These are phyloP conservation scores for Pristionchus exspectatus DNA, from an alignment of 2,888 invertebrate species.

Conservation along the genomic window DNA sequence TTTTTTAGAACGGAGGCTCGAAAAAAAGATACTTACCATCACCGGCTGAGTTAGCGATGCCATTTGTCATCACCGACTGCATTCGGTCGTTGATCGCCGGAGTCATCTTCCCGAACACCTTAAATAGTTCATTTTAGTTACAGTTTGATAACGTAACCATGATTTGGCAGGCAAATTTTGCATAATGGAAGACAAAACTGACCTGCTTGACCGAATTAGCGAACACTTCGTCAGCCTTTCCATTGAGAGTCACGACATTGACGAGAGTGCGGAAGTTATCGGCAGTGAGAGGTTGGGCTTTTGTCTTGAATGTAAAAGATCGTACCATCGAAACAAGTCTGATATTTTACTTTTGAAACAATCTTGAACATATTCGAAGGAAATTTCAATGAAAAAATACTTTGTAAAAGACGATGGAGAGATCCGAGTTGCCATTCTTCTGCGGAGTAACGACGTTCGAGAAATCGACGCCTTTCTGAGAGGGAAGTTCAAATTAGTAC, in stretches of 20 bases:
- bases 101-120: constrained; percentile 69
- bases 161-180: too few relatives aligned
- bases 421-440: constrained; percentile 60
- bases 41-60: background rate
- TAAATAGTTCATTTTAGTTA: constrained; percentile 27
- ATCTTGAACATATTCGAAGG: background rate
- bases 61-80: constrained; percentile 62
- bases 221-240: constrained; percentile 83
- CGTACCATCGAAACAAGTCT: background rate
- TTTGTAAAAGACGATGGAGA: constrained; percentile 84
- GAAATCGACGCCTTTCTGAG: constrained; percentile 74
- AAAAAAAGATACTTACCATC: background rate
- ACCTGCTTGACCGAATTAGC: constrained; percentile 84
- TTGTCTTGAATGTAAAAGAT: constrained; percentile 72
- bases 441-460: constrained; percentile 67
- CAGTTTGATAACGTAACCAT: too few relatives aligned
- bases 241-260: constrained; percentile 83
- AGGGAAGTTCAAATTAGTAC: background rate
- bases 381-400: background rate
- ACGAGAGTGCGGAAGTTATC: constrained; percentile 82
- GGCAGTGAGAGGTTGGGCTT: constrained; percentile 83
- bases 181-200: background rate
- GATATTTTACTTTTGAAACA: background rate
- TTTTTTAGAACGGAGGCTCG: too few relatives aligned
- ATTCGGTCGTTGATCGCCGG: constrained; percentile 68